Evolutionary conservation across 2,888 invertebrate species (phyloP).

Genomic region (Dilophus febrilis): DNA sequence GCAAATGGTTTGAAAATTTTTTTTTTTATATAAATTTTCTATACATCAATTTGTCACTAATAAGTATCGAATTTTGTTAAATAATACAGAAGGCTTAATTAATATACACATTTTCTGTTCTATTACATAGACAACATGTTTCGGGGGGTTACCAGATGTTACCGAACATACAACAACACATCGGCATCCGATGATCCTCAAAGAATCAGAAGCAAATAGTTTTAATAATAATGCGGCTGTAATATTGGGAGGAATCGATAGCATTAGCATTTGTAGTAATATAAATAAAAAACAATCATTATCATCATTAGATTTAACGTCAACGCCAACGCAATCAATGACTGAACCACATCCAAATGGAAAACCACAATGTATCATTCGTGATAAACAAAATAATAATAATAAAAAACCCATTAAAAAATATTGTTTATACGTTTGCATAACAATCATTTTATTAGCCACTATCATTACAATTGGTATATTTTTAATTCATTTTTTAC

Average conservation of each 20-base stretch:
- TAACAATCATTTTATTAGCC: slow-evolving; percentile 12
- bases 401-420: not conserved
- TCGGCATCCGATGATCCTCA: slow-evolving; percentile 16
- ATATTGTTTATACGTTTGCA: not conserved
- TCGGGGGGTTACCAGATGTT: slow-evolving; percentile 30
- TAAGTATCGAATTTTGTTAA: too few relatives aligned
- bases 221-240: slow-evolving; percentile 29
- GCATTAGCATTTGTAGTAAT: not conserved
- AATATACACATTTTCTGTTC: too few relatives aligned
- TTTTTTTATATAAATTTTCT: too few relatives aligned
- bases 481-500: slow-evolving; percentile 26
- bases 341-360: too few relatives aligned
- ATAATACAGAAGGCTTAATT: too few relatives aligned
- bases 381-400: not conserved
- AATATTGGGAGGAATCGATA: too few relatives aligned
- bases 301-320: not conserved
- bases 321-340: too few relatives aligned
- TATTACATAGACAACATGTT: slow-evolving; percentile 27
- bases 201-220: not conserved
- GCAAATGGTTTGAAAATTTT: too few relatives aligned
- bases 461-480: slow-evolving; percentile 22
- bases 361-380: too few relatives aligned
- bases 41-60: too few relatives aligned
- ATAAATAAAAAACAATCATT: slow-evolving; percentile 18
- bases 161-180: slow-evolving; percentile 30